phyloP scores from a whole-genome alignment of 1,140 invertebrate species.

The Panagrolaimus sp. region DNA sequence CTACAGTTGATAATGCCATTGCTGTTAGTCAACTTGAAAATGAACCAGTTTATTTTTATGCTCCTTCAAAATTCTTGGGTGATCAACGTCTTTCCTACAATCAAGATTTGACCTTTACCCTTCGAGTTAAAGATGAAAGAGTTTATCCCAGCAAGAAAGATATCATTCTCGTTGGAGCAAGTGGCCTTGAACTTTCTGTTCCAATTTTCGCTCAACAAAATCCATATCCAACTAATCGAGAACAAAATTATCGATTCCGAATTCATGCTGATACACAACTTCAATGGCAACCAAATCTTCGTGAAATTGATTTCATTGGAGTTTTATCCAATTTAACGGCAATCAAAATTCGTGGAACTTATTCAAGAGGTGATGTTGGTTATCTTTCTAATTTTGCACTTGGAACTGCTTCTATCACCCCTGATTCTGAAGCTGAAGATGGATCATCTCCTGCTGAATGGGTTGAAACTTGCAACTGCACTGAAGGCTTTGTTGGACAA shows the following conservation, averaged over 20 bases:
- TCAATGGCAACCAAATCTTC: slow-evolving; percentile 83
- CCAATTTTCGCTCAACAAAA: slow-evolving; percentile 87
- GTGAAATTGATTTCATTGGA: slow-evolving; percentile 78
- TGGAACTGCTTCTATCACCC: slow-evolving; percentile 33
- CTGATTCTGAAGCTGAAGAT: slow-evolving; percentile 64
- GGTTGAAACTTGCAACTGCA: slow-evolving; percentile 90
- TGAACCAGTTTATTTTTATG: slow-evolving; percentile 74
- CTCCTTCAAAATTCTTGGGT: slow-evolving; percentile 72
- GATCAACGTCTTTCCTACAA: slow-evolving; percentile 90
- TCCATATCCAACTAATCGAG: slow-evolving; percentile 70
- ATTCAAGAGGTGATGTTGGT: slow-evolving; percentile 66
- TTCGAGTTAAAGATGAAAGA: slow-evolving; percentile 68
- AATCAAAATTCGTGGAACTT: slow-evolving; percentile 86
- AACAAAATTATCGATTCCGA: slow-evolving; percentile 69
- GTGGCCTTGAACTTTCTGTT: slow-evolving; percentile 72
- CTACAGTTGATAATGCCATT: slow-evolving; percentile 72
- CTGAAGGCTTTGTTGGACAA: slow-evolving; percentile 79
- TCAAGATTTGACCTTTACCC: slow-evolving; percentile 77
- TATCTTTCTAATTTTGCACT: slow-evolving; percentile 44
- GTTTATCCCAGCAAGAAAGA: slow-evolving; percentile 64
- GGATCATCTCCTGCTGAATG: slow-evolving; percentile 68
- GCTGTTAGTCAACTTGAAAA: slow-evolving; percentile 68
- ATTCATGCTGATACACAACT: slow-evolving; percentile 83
- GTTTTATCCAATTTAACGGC: slow-evolving; percentile 84
- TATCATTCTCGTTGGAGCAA: slow-evolving; percentile 76